phyloP scores from a whole-genome alignment of 2,113 vertebrate species.

The Conger conger region DNA sequence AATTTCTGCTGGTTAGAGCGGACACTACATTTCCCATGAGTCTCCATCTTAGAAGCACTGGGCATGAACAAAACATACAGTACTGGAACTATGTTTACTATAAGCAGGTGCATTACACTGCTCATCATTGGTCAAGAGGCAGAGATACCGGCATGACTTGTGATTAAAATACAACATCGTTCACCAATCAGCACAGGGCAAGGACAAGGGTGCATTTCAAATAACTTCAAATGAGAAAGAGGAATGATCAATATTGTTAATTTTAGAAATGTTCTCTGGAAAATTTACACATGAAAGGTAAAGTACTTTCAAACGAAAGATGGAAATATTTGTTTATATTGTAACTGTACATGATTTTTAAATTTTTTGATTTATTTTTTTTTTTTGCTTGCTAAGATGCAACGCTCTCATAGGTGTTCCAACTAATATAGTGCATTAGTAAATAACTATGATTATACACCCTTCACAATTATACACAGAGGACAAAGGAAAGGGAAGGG shows the following conservation, averaged over 20 bases:
- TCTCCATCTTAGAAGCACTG: constrained; percentile 27
- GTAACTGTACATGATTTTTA: constrained; percentile 41
- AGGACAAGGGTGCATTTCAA: constrained; percentile 28
- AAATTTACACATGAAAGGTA: constrained; percentile 40
- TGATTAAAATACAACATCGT: constrained; percentile 31
- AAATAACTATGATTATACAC: constrained; percentile 71
- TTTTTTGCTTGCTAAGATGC: constrained; percentile 60
- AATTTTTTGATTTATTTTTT: constrained; percentile 43
- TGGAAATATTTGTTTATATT: constrained; percentile 59
- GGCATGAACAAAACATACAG: constrained; percentile 35
- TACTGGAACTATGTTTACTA: constrained; percentile 41
- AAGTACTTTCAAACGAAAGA: constrained; percentile 33
- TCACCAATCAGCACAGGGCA: constrained; percentile 16
- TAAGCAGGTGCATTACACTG: constrained; percentile 38
- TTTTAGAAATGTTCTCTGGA: constrained; percentile 54
- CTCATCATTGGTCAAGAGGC: constrained; percentile 50
- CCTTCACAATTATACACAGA: constrained; percentile 73
- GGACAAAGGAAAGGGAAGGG: constrained; percentile 60
- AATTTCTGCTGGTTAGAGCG: constrained; percentile 41
- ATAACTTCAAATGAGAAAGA: constrained; percentile 29
- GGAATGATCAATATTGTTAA: constrained; percentile 42
- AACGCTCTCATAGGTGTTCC: constrained; percentile 66
- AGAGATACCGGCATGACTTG: constrained; percentile 23
- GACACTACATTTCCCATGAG: constrained; percentile 29
- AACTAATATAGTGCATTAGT: constrained; percentile 75